Base-by-base conservation (phyloP, 1,140 invertebrate genomes). In the Drosophila sechellia region DNA sequence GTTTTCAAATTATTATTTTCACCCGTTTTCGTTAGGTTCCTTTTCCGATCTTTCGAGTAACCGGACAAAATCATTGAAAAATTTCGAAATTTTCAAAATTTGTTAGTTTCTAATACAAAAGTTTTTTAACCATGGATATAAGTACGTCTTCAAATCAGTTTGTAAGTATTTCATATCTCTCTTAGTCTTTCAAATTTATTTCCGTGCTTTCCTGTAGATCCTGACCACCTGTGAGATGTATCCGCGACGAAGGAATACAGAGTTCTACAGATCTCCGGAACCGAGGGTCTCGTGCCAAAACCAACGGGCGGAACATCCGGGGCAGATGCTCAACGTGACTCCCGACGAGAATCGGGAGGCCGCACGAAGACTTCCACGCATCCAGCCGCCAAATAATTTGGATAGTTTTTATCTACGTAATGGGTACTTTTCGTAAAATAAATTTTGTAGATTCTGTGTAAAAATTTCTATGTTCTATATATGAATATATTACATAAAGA, bases 381-480 rank as follows among this genome's bases (percentile, higher is more conserved):
- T 69, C 5, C 35, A 10, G 8, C 43, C 52, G 0, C 31, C 68
- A 11, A 27, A 20, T 11, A 15, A 40, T 17, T 15, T 43, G 0
- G 4, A 35, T 11, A 34, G 6, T 3, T 6, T 13, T 2, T 0
- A 25, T 4, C 20, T 49, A 4, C 35, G 68, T 2, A 57, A 57
- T 34, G 54, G 37, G 10, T 71, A 71, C 12, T 69, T 71, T 6
- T 70, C 66, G 4, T 70, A 50, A 50, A 34, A 15, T 43, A 17
- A 20, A 17, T 8, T 40, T 20, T 20, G 15, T 43, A 5, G 6
- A 10, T 15, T 34, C 13, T 13, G 37, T 39, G 12, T 22, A 22
- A 22, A 3, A 0, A 1, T 17, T 17, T 17, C 1, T 17, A 17
- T 17, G 17, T 1, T 17, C 17, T 17, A 17, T 17, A 17, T 17